Conservation (phyloP, 2,888 invertebrate genomes). For the Cryptocephalus moraei region DNA sequence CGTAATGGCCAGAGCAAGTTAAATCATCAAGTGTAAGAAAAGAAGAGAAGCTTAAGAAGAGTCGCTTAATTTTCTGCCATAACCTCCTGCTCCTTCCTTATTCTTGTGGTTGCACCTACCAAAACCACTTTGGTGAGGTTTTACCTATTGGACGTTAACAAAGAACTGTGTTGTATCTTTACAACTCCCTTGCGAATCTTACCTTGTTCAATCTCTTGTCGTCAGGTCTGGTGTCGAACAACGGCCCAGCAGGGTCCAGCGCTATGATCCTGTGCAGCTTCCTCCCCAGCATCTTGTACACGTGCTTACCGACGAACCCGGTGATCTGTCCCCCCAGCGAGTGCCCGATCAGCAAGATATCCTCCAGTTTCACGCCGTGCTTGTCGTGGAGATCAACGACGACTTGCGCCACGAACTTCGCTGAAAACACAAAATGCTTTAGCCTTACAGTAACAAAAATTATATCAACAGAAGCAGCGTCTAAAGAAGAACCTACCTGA, state of each 20-base stretch:
- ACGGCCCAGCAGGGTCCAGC: slow-evolving; percentile 27
- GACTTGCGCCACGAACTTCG: slow-evolving; percentile 19
- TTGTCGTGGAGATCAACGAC: slow-evolving; percentile 20
- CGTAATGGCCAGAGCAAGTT: too few relatives aligned
- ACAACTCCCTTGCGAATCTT: not conserved
- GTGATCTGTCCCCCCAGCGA: slow-evolving; percentile 25
- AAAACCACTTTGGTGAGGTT: too few relatives aligned
- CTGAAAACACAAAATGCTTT: slow-evolving; percentile 17
- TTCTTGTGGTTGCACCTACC: too few relatives aligned
- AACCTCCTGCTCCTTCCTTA: too few relatives aligned
- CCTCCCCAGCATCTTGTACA: slow-evolving; percentile 15
- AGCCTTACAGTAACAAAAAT: too few relatives aligned
- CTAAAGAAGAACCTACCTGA: too few relatives aligned
- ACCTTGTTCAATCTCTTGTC: slow-evolving; percentile 18
- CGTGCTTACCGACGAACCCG: slow-evolving; percentile 24
- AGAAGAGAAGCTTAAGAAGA: too few relatives aligned
- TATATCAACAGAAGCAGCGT: too few relatives aligned
- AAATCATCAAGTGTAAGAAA: too few relatives aligned
- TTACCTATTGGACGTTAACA: too few relatives aligned
- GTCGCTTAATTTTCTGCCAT: too few relatives aligned
- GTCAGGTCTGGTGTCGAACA: slow-evolving; percentile 18
- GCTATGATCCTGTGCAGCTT: slow-evolving; percentile 23
- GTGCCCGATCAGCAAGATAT: slow-evolving; percentile 25
- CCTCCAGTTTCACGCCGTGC: slow-evolving; percentile 16
- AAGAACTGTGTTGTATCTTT: too few relatives aligned